A percentile compares a stretch with the other conserved stretches of the same genome.
Conservation (phyloP, 1,140 invertebrate genomes). For the Drosophila pruinosa region DNA sequence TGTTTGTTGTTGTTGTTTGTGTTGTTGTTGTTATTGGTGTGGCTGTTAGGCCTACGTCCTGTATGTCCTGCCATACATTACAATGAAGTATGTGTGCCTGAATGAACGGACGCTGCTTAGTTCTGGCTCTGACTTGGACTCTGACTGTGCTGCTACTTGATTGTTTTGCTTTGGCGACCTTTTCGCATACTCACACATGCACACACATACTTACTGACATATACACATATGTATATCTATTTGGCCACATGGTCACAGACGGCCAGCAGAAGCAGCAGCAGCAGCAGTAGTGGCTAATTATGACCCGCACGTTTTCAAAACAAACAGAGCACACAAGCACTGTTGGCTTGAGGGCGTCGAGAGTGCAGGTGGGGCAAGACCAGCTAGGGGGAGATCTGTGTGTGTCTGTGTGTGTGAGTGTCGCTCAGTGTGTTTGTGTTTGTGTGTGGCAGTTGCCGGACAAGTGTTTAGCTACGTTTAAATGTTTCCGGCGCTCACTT, state of each 20-base stretch:
- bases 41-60: constrained; percentile 25
- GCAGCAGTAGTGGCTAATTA: constrained; percentile 75
- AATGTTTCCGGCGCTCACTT: constrained; percentile 80
- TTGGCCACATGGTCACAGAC: constrained; percentile 37
- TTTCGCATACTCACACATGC: constrained; percentile 39
- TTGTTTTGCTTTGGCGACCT: constrained; percentile 63
- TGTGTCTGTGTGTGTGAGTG: background rate
- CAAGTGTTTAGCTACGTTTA: constrained; percentile 80
- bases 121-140: background rate
- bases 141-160: constrained; percentile 3
- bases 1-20: constrained; percentile 18
- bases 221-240: constrained; percentile 13
- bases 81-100: constrained; percentile 73
- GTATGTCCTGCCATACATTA: constrained; percentile 70
- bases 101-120: constrained; percentile 59
- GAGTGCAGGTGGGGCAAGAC: background rate
- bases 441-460: constrained; percentile 12
- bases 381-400: background rate
- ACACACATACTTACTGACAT: background rate
- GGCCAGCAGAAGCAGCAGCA: constrained; percentile 52
- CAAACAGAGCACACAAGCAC: constrained; percentile 52
- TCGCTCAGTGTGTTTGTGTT: background rate
- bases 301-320: constrained; percentile 81
- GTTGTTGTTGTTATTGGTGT: constrained; percentile 9
- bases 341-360: constrained; percentile 1